phyloP scores from a whole-genome alignment of 1,140 invertebrate genomes.

The Asobara japonica region DNA sequence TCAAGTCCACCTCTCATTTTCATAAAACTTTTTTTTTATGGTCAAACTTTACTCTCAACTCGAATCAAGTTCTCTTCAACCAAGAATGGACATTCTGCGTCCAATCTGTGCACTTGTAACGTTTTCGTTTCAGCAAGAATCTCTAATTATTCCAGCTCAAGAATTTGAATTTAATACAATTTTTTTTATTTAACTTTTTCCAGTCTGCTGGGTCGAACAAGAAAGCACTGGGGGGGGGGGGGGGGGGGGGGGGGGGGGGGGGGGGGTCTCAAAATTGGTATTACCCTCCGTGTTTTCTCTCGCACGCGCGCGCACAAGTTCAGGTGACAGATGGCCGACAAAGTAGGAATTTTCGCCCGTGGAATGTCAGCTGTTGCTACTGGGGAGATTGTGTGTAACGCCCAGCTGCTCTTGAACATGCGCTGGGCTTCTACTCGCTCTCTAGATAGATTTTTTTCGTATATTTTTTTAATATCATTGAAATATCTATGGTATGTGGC shows the following conservation, averaged over 20 bases:
- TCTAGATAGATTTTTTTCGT: neutral
- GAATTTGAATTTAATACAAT: neutral
- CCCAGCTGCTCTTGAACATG: conserved; percentile 1
- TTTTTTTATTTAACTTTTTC: conserved; percentile 25
- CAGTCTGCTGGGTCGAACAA: conserved; percentile 32
- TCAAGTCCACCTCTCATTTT: too few relatives aligned
- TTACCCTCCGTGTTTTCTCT: neutral
- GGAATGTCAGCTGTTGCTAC: conserved; percentile 41
- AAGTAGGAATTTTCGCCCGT: conserved; percentile 39
- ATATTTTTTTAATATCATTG: neutral
- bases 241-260: too few relatives aligned
- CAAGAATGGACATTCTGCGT: too few relatives aligned
- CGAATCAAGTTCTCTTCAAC: too few relatives aligned
- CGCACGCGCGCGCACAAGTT: conserved; percentile 26
- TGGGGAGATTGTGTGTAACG: neutral
- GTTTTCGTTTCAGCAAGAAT: neutral
- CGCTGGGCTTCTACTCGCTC: neutral
- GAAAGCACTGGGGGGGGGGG: conserved; percentile 27
- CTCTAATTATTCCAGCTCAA: neutral
- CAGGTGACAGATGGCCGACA: conserved; percentile 43
- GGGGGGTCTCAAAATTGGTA: neutral
- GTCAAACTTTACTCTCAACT: too few relatives aligned
- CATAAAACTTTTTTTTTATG: too few relatives aligned
- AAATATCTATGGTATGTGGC: neutral
- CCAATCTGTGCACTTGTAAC: neutral